Base-by-base conservation (phyloP, 2,797 vertebrate species). In the Crenuchus spilurus region DNA sequence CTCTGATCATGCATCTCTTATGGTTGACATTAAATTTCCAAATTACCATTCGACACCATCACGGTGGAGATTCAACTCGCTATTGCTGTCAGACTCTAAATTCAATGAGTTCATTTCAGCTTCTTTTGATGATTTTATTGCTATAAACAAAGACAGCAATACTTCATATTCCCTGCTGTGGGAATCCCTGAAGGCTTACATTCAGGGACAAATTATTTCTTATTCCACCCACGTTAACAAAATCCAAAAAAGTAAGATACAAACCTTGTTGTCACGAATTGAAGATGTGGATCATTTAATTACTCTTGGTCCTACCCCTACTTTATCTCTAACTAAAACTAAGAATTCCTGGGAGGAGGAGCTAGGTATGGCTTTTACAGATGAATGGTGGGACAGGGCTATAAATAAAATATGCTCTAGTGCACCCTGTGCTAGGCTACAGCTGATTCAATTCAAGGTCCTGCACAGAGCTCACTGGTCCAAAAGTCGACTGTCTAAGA, bases 171-270 rank as follows among this genome's bases (percentile, higher is more conserved):
- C 28, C 26, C 20, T 58, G 28, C 11, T 35, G 14, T 58, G 8
- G 55, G 55, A 58, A 58, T n/a, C 55, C 13, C 55, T 79, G 28
- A 85, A 80, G 35, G 75, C 67, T 3, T 82, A 74, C 35, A 39
- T 82, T 2, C 0, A 9, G 3, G 70, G 76, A 11, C 62, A 77
- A 51, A 81, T 82, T 2, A 83, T 79, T 31, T 79, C 69, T 2
- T 82, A 80, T 6, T 72, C 60, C 28, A 72, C 57, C 14, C 44
- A 73, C 49, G 2, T 69, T 14, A 77, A 24, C 1, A 79, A 77
- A 69, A n/a, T 30, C 30, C 42, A 44, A 14, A 13, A 44, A 44
- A 9, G 9, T 13, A n/a, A n/a, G n/a, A n/a, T 13, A 2, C n/a
- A 44, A 1, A 11, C n/a, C n/a, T n/a, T n/a, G n/a, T n/a, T n/a